Conservation (phyloP, 2,888 invertebrate species). For the Ypsolopha scabrella region DNA sequence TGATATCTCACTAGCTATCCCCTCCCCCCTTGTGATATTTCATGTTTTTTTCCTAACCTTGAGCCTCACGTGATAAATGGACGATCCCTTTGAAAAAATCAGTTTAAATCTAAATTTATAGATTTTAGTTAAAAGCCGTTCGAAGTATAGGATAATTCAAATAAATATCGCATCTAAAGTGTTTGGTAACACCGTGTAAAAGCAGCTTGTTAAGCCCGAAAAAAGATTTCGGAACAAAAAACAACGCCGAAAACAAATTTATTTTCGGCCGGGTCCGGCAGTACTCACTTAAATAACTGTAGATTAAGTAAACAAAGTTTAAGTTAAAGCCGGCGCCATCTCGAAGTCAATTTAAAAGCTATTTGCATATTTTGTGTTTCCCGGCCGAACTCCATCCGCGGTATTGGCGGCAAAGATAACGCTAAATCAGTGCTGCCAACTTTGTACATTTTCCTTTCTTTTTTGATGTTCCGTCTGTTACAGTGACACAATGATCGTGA, state of each 20-base stretch:
- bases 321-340: conserved; percentile 18
- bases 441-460: no score
- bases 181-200: not conserved
- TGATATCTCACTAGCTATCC: no score
- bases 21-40: no score
- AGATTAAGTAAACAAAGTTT: conserved; percentile 12
- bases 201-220: not conserved
- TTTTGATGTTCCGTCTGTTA: no score
- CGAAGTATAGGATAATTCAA: no score
- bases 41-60: no score
- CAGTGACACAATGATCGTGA: no score
- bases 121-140: no score
- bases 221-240: not conserved
- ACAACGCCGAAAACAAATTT: not conserved
- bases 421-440: not conserved
- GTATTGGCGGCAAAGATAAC: conserved; percentile 3
- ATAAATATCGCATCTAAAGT: no score
- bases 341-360: conserved; percentile 44
- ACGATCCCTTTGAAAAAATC: no score
- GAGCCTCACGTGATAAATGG: no score
- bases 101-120: no score
- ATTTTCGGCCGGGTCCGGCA: not conserved
- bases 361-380: conserved; percentile 50
- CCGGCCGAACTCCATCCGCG: conserved; percentile 10
- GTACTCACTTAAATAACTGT: not conserved